phyloP scores from a whole-genome alignment of 2,113 vertebrate species.

The Delphinus delphis region DNA sequence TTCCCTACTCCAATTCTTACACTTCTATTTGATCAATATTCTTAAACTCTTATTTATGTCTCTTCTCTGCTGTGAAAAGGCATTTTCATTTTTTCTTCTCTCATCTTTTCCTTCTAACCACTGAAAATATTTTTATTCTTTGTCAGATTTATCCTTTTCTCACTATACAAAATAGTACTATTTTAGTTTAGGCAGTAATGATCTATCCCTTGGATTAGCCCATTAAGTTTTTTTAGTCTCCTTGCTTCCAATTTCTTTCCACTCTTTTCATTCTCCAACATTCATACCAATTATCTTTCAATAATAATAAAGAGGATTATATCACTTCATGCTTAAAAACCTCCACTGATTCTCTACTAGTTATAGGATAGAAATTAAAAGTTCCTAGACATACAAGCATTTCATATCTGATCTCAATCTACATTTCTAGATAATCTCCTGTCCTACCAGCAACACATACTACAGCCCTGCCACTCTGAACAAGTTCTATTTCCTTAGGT shows the following conservation, averaged over 20 bases:
- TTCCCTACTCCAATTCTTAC: background rate
- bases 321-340: background rate
- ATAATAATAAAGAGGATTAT: conserved; percentile 23
- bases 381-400: background rate
- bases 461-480: background rate
- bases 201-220: background rate
- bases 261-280: background rate
- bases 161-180: background rate
- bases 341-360: background rate
- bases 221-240: background rate
- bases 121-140: background rate
- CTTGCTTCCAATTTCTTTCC: background rate
- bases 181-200: background rate
- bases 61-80: background rate
- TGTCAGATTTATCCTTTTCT: background rate
- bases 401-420: background rate
- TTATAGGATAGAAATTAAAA: conserved; percentile 10
- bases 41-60: background rate
- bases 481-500: background rate
- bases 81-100: background rate
- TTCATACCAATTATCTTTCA: background rate
- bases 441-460: background rate
- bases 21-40: background rate
- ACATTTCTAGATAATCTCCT: background rate
- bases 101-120: background rate